These are phyloP conservation scores for Anser cygnoides DNA, from an alignment of 2,113 vertebrate species.

Conservation along the genomic window DNA sequence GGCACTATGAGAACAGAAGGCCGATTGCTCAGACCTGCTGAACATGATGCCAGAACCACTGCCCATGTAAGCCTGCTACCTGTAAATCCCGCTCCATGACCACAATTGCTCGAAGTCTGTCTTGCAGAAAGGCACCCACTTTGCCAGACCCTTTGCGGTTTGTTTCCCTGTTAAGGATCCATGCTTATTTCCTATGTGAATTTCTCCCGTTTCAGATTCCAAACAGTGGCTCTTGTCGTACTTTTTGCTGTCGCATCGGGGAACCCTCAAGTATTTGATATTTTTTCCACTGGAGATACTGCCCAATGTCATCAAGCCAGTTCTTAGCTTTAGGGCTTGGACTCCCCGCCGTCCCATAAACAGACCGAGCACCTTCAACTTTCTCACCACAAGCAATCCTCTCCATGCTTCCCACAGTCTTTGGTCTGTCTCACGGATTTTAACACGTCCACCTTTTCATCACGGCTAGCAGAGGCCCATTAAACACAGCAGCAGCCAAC, in stretches of 20 bases:
- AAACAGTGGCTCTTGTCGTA: not conserved
- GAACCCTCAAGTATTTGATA: not conserved
- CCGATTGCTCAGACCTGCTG: not conserved
- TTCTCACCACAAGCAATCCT: not conserved
- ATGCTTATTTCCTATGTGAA: not conserved
- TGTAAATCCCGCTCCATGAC: not conserved
- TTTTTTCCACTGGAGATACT: not conserved
- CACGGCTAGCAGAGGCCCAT: not conserved
- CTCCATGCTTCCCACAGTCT: not conserved
- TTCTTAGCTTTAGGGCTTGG: not conserved
- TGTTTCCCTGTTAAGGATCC: not conserved
- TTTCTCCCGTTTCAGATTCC: not conserved
- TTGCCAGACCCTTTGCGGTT: not conserved
- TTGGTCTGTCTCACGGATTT: not conserved
- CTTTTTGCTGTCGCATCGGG: not conserved
- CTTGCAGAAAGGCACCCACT: not conserved
- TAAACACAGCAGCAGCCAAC: not conserved
- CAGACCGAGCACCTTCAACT: not conserved
- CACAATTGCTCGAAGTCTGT: rapidly evolving
- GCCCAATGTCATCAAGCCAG: not conserved
- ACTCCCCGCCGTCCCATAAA: not conserved
- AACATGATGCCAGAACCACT: not conserved
- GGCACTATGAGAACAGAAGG: not conserved
- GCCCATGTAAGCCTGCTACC: not conserved
- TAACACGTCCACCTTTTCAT: not conserved